Conservation (phyloP, 2,113 vertebrate genomes). For the Anarhynchus alexandrinus region DNA sequence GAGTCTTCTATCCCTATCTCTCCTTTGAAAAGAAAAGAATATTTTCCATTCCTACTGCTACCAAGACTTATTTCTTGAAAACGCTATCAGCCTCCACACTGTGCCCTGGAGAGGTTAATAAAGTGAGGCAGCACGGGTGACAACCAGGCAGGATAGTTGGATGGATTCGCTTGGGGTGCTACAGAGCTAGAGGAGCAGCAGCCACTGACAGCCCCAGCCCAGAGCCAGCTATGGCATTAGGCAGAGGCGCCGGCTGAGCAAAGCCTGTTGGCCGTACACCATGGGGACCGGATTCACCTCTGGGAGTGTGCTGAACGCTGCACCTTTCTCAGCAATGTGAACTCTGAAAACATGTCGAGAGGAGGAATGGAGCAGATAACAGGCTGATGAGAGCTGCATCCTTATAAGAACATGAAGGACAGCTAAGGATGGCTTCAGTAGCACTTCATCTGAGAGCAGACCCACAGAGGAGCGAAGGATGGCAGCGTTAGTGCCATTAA, state of each 20-base stretch:
- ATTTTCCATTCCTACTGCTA: background rate
- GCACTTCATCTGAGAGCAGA: background rate
- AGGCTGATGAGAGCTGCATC: background rate
- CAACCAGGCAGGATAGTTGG: background rate
- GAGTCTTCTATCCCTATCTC: background rate
- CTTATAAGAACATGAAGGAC: background rate
- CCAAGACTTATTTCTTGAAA: background rate
- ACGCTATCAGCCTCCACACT: background rate
- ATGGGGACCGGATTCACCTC: background rate
- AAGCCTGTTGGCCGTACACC: rapidly evolving
- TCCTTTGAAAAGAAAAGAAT: background rate
- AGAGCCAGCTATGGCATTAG: background rate
- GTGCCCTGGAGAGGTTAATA: background rate
- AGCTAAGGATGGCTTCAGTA: background rate
- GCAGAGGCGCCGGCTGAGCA: background rate
- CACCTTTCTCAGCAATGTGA: background rate
- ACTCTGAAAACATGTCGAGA: background rate
- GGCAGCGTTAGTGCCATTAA: rapidly evolving
- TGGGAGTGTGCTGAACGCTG: rapidly evolving
- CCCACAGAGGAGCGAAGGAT: background rate
- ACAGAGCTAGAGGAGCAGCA: background rate
- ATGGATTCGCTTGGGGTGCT: background rate
- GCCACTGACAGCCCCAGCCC: background rate
- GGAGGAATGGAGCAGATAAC: background rate
- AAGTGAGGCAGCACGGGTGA: background rate